Evolutionary conservation across 2,888 invertebrate species (phyloP).

Genomic region (Thymelicus sylvestris): DNA sequence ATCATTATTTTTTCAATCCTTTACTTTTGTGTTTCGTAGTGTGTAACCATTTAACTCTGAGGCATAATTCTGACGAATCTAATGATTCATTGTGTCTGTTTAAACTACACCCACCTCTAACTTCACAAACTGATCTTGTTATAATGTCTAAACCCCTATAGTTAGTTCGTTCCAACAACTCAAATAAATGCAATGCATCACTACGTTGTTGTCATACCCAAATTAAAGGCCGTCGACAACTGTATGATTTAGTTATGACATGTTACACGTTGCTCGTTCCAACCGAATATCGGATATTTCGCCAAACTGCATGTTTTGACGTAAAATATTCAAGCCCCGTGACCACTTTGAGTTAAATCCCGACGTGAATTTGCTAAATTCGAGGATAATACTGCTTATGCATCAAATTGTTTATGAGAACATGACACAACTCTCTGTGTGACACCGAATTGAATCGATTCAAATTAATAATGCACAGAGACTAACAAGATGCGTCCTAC

Average conservation of each 20-base stretch:
- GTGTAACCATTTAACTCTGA: no score
- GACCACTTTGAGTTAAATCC: constrained; percentile 40
- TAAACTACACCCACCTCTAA: not conserved
- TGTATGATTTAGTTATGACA: constrained; percentile 30
- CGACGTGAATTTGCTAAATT: constrained; percentile 32
- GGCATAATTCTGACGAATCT: no score
- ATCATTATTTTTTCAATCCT: not conserved
- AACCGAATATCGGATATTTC: constrained; percentile 35
- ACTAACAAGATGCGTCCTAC: not conserved
- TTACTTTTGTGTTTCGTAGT: no score
- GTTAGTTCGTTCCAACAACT: not conserved
- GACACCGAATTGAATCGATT: constrained; percentile 1
- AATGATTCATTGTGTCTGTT: no score
- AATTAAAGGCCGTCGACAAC: constrained; percentile 18
- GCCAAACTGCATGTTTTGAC: constrained; percentile 41
- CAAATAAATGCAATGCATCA: constrained; percentile 10
- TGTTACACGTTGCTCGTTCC: constrained; percentile 18
- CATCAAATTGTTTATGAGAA: constrained; percentile 12
- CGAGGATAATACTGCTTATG: constrained; percentile 26
- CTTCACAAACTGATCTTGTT: not conserved
- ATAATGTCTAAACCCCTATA: not conserved
- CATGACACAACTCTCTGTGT: constrained; percentile 7
- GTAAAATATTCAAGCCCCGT: constrained; percentile 42
- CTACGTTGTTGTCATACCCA: not conserved
- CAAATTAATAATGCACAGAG: not conserved